These are phyloP conservation scores for Chelonia mydas DNA, from an alignment of 2,797 vertebrate species.

Conservation along the genomic window DNA sequence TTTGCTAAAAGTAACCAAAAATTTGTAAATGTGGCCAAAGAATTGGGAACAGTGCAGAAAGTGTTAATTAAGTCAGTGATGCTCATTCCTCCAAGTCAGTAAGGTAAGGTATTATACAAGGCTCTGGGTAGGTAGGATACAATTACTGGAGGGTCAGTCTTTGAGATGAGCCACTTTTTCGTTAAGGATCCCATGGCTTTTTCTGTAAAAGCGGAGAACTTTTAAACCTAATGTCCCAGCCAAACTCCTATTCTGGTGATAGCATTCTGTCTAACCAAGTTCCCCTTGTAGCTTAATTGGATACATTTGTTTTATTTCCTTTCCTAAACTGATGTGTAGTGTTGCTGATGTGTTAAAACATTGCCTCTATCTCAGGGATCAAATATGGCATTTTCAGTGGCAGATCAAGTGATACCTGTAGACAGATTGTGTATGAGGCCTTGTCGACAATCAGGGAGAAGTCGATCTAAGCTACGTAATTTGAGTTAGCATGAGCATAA, in stretches of 20 bases:
- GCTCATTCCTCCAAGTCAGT: fast-evolving
- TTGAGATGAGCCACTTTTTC: not conserved
- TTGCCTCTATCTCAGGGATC: not conserved
- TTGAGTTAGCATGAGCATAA: no score
- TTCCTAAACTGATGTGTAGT: not conserved
- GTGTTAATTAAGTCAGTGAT: not conserved
- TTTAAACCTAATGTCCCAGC: not conserved
- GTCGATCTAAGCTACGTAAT: no score
- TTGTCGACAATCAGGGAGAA: no score
- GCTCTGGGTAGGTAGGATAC: not conserved
- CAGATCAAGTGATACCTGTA: not conserved
- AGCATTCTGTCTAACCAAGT: not conserved
- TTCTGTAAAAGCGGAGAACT: not conserved
- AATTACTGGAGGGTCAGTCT: not conserved
- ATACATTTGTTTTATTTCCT: not conserved
- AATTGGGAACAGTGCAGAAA: not conserved
- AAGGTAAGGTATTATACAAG: not conserved
- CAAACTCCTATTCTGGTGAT: not conserved
- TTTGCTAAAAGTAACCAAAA: not conserved
- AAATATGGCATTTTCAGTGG: not conserved
- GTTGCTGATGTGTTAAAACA: not conserved
- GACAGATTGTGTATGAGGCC: not conserved
- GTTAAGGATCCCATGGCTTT: not conserved
- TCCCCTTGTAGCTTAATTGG: not conserved
- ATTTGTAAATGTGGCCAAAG: not conserved